Percentiles rank a stretch among this genome's conserved stretches.
Evolutionary conservation across 2,888 invertebrate species (phyloP).

Genomic region (Rhabditophanes sp.): DNA sequence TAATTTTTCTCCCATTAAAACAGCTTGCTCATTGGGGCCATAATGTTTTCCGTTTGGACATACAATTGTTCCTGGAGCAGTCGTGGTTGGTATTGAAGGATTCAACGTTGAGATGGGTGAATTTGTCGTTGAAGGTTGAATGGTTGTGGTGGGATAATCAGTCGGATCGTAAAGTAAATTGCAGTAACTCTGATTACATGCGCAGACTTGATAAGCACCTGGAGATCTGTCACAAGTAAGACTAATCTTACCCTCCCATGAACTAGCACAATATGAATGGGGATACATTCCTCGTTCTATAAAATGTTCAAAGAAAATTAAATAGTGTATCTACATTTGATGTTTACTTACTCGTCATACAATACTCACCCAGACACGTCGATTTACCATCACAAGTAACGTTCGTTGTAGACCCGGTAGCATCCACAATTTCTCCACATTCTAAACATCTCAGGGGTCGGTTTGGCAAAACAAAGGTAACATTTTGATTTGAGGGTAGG

Average conservation of each 20-base stretch:
- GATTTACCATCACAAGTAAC: constrained; percentile 12
- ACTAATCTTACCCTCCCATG: constrained; percentile 10
- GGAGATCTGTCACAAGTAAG: constrained; percentile 7
- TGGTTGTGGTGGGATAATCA: too few relatives aligned
- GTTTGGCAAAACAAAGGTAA: too few relatives aligned
- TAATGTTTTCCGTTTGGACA: neutral
- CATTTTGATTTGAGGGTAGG: too few relatives aligned
- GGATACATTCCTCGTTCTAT: constrained; percentile 6
- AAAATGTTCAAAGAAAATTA: too few relatives aligned
- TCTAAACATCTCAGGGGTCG: constrained; percentile 11
- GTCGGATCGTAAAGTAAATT: too few relatives aligned
- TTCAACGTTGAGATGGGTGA: too few relatives aligned
- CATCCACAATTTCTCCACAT: constrained; percentile 8
- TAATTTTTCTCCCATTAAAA: neutral
- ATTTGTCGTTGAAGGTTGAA: too few relatives aligned
- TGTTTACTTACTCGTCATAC: constrained; percentile 3
- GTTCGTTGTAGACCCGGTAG: constrained; percentile 5
- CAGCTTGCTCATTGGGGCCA: neutral
- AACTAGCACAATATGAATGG: constrained; percentile 10
- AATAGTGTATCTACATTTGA: too few relatives aligned
- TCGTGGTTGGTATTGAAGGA: too few relatives aligned
- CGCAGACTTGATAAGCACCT: constrained; percentile 11
- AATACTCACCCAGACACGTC: constrained; percentile 8
- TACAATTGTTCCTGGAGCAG: constrained; percentile 3
- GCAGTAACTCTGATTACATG: constrained; percentile 10